These are phyloP conservation scores for Neosalanx taihuensis DNA, from an alignment of 2,797 vertebrate species.

Conservation along the genomic window DNA sequence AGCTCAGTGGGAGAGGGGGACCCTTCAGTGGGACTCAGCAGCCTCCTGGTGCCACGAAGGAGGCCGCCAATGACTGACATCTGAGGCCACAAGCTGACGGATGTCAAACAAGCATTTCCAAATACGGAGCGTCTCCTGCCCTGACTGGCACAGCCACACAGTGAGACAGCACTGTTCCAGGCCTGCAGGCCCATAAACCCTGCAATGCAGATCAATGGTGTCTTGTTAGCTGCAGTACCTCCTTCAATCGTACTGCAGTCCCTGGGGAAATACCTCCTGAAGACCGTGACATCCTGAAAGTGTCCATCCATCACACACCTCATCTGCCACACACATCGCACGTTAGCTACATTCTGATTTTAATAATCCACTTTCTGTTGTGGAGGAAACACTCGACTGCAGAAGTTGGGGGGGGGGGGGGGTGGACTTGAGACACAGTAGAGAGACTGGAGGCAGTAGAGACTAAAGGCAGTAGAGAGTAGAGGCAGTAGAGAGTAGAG, in stretches of 20 bases:
- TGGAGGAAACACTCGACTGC: constrained; percentile 21
- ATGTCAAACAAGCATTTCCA: too few relatives aligned
- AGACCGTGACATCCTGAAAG: neutral
- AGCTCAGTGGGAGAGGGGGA: too few relatives aligned
- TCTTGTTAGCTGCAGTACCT: neutral
- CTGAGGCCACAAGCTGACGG: too few relatives aligned
- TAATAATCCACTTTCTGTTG: constrained; percentile 5
- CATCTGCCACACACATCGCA: neutral
- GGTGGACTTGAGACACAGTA: constrained; percentile 5
- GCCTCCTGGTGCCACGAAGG: too few relatives aligned
- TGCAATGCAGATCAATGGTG: neutral
- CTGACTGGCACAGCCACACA: too few relatives aligned
- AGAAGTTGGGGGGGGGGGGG: constrained; percentile 14
- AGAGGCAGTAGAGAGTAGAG: too few relatives aligned
- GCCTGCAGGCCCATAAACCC: too few relatives aligned
- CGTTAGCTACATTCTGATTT: constrained; percentile 13
- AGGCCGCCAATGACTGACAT: too few relatives aligned
- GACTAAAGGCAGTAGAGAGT: too few relatives aligned
- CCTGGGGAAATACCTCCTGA: neutral
- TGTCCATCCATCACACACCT: neutral
- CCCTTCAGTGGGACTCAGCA: too few relatives aligned
- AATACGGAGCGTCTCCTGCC: too few relatives aligned
- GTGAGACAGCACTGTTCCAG: too few relatives aligned
- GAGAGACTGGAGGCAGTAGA: neutral
- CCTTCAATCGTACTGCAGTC: neutral